phyloP scores from a whole-genome alignment of 2,797 vertebrate species.

The Sebastes diaconus region DNA sequence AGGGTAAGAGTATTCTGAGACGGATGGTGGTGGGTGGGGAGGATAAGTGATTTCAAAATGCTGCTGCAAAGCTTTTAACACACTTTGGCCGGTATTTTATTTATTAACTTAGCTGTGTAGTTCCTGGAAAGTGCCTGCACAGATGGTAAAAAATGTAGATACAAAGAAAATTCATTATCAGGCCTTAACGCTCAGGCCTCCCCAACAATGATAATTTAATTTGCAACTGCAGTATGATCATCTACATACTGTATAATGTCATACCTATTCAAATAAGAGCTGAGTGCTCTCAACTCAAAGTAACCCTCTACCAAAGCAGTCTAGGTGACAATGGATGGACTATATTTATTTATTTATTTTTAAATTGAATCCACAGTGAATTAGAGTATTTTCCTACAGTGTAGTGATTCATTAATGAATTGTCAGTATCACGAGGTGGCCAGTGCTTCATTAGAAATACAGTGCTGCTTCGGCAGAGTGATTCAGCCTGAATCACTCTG shows the following conservation, averaged over 20 bases:
- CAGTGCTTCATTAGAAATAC: constrained; percentile 57
- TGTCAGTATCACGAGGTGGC: constrained; percentile 30
- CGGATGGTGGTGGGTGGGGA: not conserved
- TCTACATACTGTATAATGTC: constrained; percentile 19
- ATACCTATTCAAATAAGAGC: constrained; percentile 39
- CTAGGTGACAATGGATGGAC: not conserved
- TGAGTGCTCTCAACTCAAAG: not conserved
- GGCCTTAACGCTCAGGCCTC: not conserved
- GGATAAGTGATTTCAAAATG: constrained; percentile 41
- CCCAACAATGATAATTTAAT: constrained; percentile 38
- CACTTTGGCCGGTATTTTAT: constrained; percentile 65
- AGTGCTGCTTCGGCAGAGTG: constrained; percentile 37
- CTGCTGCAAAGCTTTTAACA: constrained; percentile 67
- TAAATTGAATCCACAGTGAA: constrained; percentile 26
- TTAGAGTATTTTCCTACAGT: constrained; percentile 37
- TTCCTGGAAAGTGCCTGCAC: constrained; percentile 37
- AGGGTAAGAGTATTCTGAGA: constrained; percentile 80
- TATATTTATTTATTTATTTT: not conserved
- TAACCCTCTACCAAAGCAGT: not conserved
- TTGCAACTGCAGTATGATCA: constrained; percentile 17
- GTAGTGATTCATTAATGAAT: constrained; percentile 58
- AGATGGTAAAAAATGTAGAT: constrained; percentile 21
- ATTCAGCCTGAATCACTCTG: constrained; percentile 57
- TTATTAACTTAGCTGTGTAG: constrained; percentile 49
- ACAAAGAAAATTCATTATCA: constrained; percentile 37